A percentile compares a stretch with the other conserved stretches of the same genome.
Evolutionary conservation across 2,888 invertebrate genomes (phyloP).

Genomic region (Mystacides longicornis): DNA sequence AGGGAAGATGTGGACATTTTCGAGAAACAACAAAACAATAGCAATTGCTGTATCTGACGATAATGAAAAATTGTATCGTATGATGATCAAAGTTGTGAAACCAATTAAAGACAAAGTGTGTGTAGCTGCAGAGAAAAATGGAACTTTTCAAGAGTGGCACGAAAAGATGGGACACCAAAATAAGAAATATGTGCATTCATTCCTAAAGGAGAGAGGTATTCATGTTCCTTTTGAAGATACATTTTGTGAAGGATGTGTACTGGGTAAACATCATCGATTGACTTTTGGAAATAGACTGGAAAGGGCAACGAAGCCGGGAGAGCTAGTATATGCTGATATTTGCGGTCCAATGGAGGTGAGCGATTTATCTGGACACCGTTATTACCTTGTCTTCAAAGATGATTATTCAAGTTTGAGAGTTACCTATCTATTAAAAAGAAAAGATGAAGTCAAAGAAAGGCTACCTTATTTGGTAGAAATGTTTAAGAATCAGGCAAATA

Average conservation of each 20-base stretch:
- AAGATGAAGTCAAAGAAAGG: too few relatives aligned
- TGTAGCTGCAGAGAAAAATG: background rate
- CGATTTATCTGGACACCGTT: too few relatives aligned
- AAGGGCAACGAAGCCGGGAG: too few relatives aligned
- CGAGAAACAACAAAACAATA: background rate
- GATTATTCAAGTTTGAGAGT: too few relatives aligned
- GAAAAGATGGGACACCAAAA: conserved; percentile 1
- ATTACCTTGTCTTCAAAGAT: too few relatives aligned
- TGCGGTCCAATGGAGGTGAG: too few relatives aligned
- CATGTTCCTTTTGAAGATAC: background rate
- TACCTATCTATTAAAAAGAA: too few relatives aligned
- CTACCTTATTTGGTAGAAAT: too few relatives aligned
- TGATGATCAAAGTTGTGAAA: background rate
- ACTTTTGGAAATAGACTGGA: too few relatives aligned
- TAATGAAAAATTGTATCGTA: background rate
- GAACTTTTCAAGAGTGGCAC: background rate
- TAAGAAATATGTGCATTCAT: background rate
- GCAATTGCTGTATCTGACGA: background rate
- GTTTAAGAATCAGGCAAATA: too few relatives aligned
- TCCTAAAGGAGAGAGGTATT: background rate
- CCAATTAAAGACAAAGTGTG: background rate
- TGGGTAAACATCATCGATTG: too few relatives aligned
- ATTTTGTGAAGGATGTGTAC: conserved; percentile 1
- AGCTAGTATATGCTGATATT: too few relatives aligned
- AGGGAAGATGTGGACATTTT: background rate